Percentiles rank a stretch among this genome's conserved stretches.
phyloP scores from a whole-genome alignment of 2,888 invertebrate genomes.

The Dryocosmus kuriphilus region DNA sequence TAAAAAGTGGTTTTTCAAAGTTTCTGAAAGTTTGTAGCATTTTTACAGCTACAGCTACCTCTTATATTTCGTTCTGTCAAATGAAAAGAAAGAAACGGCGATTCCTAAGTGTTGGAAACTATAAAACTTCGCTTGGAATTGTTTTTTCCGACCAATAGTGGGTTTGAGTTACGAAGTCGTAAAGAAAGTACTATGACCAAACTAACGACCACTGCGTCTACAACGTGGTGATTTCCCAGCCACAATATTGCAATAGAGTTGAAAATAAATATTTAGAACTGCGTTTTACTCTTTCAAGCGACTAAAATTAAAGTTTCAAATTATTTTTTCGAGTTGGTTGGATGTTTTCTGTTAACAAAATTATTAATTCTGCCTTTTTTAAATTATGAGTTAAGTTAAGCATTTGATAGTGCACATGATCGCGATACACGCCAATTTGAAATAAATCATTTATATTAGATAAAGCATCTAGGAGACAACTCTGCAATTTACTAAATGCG shows the following conservation, averaged over 20 bases:
- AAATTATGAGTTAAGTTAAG: too few species aligned
- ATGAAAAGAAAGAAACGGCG: neutral
- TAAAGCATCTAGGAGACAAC: neutral
- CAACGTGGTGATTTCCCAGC: conserved; percentile 49
- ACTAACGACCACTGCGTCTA: conserved; percentile 57
- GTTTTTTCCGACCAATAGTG: conserved; percentile 49
- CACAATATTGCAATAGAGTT: conserved; percentile 43
- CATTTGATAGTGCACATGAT: neutral
- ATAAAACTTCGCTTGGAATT: conserved; percentile 47
- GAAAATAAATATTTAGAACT: neutral
- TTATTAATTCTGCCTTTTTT: neutral
- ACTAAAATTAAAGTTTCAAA: neutral
- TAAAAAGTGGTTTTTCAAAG: neutral
- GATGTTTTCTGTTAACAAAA: neutral
- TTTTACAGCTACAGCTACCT: neutral
- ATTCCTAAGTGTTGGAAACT: conserved; percentile 38
- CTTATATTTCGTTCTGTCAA: neutral
- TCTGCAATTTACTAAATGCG: conserved; percentile 17
- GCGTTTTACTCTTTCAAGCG: neutral
- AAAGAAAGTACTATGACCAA: conserved; percentile 53
- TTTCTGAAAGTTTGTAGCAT: neutral
- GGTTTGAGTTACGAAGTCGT: conserved; percentile 55
- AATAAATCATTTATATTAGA: too few species aligned
- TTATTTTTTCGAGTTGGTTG: neutral
- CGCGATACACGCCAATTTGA: neutral